phyloP scores from a whole-genome alignment of 2,797 vertebrate species.

The Acestrorhynchus altus region DNA sequence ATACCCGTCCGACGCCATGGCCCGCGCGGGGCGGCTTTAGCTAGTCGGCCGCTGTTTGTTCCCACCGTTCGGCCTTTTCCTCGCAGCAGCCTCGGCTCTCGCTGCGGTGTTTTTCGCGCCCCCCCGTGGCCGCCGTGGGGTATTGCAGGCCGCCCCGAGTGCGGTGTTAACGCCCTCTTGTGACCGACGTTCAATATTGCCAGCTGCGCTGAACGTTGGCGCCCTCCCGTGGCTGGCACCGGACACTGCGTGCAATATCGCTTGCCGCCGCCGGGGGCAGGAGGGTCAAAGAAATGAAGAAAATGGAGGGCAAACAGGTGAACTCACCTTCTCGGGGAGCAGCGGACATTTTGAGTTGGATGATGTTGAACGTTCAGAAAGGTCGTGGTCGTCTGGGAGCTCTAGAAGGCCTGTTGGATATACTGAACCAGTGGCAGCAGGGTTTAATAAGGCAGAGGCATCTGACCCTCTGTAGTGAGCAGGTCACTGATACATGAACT shows the following conservation, averaged over 20 bases:
- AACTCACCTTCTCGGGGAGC: conserved; percentile 31
- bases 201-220: not conserved
- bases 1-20: conserved; percentile 78
- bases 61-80: conserved; percentile 64
- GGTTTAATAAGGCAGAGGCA: too few relatives aligned
- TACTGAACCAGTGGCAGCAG: too few relatives aligned
- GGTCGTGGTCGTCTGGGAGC: too few relatives aligned
- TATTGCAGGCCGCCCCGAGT: not conserved
- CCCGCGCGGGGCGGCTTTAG: conserved; percentile 63
- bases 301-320: conserved; percentile 42
- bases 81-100: conserved; percentile 34
- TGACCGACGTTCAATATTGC: not conserved
- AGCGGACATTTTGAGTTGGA: conserved; percentile 42
- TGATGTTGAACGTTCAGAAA: too few relatives aligned
- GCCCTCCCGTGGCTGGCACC: not conserved
- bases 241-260: conserved; percentile 22
- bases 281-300: not conserved
- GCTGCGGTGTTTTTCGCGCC: conserved; percentile 59
- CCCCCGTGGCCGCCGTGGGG: conserved; percentile 43
- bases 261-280: conserved; percentile 27
- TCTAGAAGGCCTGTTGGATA: too few relatives aligned
- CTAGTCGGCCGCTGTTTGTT: conserved; percentile 58
- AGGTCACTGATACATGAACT: too few relatives aligned
- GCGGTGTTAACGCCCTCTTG: not conserved
- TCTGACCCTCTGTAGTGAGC: too few relatives aligned